Conservation (phyloP, 2,888 invertebrate species). For the Eudemis profundana region DNA sequence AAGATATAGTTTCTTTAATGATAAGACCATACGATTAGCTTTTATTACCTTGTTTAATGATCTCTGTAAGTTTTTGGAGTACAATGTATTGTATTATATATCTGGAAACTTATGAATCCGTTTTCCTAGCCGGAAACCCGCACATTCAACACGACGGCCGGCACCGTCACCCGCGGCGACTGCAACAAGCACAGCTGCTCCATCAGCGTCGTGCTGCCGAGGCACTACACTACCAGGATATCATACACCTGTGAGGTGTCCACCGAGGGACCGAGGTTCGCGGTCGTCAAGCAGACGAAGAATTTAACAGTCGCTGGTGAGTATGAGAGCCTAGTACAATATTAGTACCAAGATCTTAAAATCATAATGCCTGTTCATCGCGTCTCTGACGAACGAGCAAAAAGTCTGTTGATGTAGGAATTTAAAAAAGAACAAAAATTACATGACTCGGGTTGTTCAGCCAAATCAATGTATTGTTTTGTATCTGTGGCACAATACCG, state of each 20-base stretch:
- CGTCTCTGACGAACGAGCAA: too few species aligned
- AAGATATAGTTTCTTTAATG: too few species aligned
- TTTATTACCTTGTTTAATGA: too few species aligned
- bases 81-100: not conserved
- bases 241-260: slow-evolving; percentile 79
- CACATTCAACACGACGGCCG: slow-evolving; percentile 72
- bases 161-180: slow-evolving; percentile 62
- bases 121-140: slow-evolving; percentile 68
- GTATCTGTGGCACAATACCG: too few species aligned
- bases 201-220: slow-evolving; percentile 70
- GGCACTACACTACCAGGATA: slow-evolving; percentile 66
- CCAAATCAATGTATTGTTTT: too few species aligned
- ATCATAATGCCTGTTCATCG: too few species aligned
- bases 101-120: not conserved
- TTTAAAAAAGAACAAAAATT: too few species aligned
- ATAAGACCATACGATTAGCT: too few species aligned
- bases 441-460: too few species aligned
- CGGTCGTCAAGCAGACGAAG: slow-evolving; percentile 77
- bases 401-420: too few species aligned
- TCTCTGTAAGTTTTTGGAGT: not conserved
- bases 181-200: slow-evolving; percentile 72
- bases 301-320: slow-evolving; percentile 77
- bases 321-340: too few species aligned
- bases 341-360: too few species aligned
- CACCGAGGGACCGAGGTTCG: slow-evolving; percentile 77